Base-by-base conservation (phyloP, 2,113 vertebrate genomes). In the Chionodraco myersi region DNA sequence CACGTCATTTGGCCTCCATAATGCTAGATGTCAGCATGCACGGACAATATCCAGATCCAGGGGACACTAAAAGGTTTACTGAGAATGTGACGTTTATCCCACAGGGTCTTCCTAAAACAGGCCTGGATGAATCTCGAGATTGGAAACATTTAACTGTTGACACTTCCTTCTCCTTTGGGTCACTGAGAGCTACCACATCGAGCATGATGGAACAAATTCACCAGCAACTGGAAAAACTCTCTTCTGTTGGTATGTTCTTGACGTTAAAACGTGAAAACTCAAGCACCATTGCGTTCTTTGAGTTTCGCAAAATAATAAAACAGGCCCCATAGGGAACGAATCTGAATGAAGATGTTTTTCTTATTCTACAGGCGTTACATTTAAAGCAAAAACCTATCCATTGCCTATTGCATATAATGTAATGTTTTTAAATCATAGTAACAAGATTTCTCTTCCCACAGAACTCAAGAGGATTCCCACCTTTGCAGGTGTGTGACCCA, bases 211-310 rank as follows among this genome's bases (percentile, higher is more conserved):
- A 82, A 16, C 12, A 88, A 45, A 89, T 93, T 49, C 48, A 85
- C 1, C 21, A 80, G 12, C 44, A 83, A n/a, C 41, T 93, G n/a
- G 84, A 91, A 10, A 84, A 85, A 4, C 86, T 94, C 5, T 90
- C 89, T 3, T 0, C 60, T 0, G 34, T 91, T 0, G 94, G 94
- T 93, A 56, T 87, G 88, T 54, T 3, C 5, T 26, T 21, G 0
- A 58, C n/a, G 45, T 3, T 0, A 1, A 41, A 36, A 41, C 6
- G 6, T 7, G 5, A 41, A 41, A 41, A 41, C 36, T 41, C 36
- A 7, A 8, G 36, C 36, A 41, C 36, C 7, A 30, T 4, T 41
- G 36, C 36, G 7, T 41, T 41, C 36, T 41, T 41, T 30, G 30
- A 0, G 30, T 30, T 30, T 30, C 30, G 30, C 0, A 30, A 30